A percentile compares a stretch with the other conserved stretches of the same genome.
Evolutionary conservation across 2,113 vertebrate species (phyloP).

Genomic region (Calyptomena viridis): DNA sequence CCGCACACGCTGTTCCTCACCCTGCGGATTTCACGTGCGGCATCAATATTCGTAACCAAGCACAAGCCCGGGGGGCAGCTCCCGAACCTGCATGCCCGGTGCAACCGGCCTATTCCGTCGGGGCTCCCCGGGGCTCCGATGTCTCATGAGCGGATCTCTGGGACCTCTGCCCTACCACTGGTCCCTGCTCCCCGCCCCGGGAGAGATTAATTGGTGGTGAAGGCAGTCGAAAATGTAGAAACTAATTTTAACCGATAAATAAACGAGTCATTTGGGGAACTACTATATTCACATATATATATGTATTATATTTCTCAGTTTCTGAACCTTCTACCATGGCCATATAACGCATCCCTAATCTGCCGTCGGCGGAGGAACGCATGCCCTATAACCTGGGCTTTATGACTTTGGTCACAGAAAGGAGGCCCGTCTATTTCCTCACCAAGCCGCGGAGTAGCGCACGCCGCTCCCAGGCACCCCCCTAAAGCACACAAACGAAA

Average conservation of each 20-base stretch:
- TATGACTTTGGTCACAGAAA: not conserved
- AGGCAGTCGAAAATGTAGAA: not conserved
- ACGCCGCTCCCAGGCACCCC: not conserved
- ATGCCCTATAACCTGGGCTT: not conserved
- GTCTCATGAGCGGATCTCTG: accelerated
- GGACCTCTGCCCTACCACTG: not conserved
- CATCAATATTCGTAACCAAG: not conserved
- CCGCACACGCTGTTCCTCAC: not conserved
- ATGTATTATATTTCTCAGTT: not conserved
- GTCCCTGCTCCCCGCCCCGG: not conserved
- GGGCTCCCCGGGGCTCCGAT: not conserved
- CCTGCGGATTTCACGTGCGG: not conserved
- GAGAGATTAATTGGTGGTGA: not conserved
- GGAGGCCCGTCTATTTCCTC: not conserved
- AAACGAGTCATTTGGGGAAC: not conserved
- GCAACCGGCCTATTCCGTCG: not conserved
- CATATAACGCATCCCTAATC: not conserved
- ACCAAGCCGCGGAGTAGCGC: not conserved
- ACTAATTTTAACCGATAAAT: not conserved
- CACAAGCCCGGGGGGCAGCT: not conserved
- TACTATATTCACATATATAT: not conserved
- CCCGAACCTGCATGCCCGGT: not conserved
- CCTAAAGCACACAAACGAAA: not conserved
- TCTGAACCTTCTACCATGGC: not conserved
- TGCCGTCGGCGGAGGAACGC: not conserved